These are phyloP conservation scores for Ladona fulva DNA, from an alignment of 1,140 invertebrate species.

Conservation along the genomic window DNA sequence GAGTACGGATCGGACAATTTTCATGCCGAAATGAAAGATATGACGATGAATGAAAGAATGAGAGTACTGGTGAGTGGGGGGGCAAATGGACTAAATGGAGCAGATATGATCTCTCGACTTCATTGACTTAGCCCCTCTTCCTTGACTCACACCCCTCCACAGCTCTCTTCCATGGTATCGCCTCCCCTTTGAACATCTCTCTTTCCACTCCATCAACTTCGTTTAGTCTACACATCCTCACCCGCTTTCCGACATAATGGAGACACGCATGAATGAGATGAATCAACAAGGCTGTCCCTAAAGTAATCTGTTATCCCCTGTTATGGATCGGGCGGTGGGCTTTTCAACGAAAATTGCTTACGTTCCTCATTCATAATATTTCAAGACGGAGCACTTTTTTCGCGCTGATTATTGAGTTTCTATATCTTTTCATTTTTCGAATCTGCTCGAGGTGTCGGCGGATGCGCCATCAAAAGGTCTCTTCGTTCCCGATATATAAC, in stretches of 20 bases:
- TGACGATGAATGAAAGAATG: no score
- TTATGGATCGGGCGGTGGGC: neutral
- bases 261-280: slow-evolving; percentile 3
- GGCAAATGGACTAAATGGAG: no score
- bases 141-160: neutral
- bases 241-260: neutral
- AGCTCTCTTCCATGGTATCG: neutral
- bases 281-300: slow-evolving; percentile 1
- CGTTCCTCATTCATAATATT: neutral
- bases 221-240: slow-evolving; percentile 1
- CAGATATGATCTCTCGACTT: no score
- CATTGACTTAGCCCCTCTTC: neutral
- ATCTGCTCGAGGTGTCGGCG: no score
- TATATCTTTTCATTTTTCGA: no score
- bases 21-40: no score
- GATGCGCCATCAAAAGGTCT: no score
- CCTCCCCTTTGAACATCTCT: neutral
- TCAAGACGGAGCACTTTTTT: neutral
- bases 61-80: no score
- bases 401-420: no score
- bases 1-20: no score
- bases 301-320: neutral
- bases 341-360: neutral
- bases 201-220: neutral
- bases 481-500: no score